Evolutionary conservation across 2,888 invertebrate genomes (phyloP), one percentile per base, ranked within the genome.

Genomic region (Scotopteryx bipunctaria): DNA sequence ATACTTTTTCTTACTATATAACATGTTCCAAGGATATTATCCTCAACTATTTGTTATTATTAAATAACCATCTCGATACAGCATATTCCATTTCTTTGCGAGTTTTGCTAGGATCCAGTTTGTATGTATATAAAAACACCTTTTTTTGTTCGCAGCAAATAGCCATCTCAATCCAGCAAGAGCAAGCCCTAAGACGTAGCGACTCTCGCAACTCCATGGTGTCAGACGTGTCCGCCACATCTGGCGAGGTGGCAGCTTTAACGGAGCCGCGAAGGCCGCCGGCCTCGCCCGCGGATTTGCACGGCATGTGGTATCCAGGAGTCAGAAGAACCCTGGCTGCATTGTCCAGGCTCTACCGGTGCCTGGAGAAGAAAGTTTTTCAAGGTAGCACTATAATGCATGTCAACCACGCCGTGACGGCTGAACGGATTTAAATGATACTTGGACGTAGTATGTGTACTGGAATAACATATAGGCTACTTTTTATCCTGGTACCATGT

Each of bases 281-380:
- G 5, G 94, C 94, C 73, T 97, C 97, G 0, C 97, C 98, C 0
- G 98, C 99, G 0, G 99, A 99, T 91, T 91, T 99, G 21, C 99
- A 99, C 84, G 99, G 99, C 16, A 98, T 99, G 98, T 99, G 99
- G 99, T 99, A 99, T 84, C 99, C 99, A 0, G 98, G 98, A 0
- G 98, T 99, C 0, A 92, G 99, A 11, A 91, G 99, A 33, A 98
- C 99, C 0, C 85, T 99, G 11, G 97, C 99, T 13, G 99, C 98
- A 57, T 90, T 99, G 2, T 99, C 99, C 0, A 94, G 99, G 55
- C 92, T 87, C 0, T 86, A 87, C 65, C 93, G 98, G 41, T 99
- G 99, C 76, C 93, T 99, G 5, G 99, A 99, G 86, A 94, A 95
- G 61, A 95, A 96, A 41, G 98, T 98, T 15, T 99, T 99, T 85